Base-by-base conservation (phyloP, 37 sponge, comb jelly and placozoan genomes). In the Halisarca cf. caerulea region DNA sequence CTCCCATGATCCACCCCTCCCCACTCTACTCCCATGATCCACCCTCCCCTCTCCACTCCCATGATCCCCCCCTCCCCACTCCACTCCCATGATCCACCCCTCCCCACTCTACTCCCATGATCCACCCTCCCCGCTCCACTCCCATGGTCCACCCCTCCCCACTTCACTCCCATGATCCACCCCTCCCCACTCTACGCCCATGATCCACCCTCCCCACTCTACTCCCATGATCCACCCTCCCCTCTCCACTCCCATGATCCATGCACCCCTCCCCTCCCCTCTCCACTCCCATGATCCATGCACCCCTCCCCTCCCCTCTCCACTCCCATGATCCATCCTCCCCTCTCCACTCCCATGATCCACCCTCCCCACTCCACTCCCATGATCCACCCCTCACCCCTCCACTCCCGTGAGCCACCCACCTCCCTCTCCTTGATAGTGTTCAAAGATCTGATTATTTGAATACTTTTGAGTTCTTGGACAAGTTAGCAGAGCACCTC, bases 391-490 rank as follows among this genome's bases (percentile, higher is more conserved):
- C 23, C 64, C 15, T 15, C 64, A 23, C 30, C 8, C 64, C 8
- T 15, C 64, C 64, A 20, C 57, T 17, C 57, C 57, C 57, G 17
- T 20, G 11, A 11, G 17, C 57, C 57, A 11, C 57, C 17, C n/a
- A n/a, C n/a, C n/a, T n/a, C n/a, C 53, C 35, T 55, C 35, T 45
- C 41, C 42, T 77, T 32, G 84, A 27, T 53, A 96, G 94, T 39
- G 90, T 93, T 45, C 47, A 78, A 17, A 82, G 92, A 45, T 70
- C 82, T 61, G 97, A 97, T 81, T 97, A 97, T 64, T 84, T 97
- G 70, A 94, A 97, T 79, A 94, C 97, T 1, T 97, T 97, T 86
- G 97, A 94, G 38, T 97, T 97, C 73, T 61, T 97, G 59, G 95
- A 97, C 90, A 97, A 97, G 78, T 45, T 97, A 59, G 94, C 90